Base-by-base conservation (phyloP, 2,113 vertebrate species). In the Lanius collurio region DNA sequence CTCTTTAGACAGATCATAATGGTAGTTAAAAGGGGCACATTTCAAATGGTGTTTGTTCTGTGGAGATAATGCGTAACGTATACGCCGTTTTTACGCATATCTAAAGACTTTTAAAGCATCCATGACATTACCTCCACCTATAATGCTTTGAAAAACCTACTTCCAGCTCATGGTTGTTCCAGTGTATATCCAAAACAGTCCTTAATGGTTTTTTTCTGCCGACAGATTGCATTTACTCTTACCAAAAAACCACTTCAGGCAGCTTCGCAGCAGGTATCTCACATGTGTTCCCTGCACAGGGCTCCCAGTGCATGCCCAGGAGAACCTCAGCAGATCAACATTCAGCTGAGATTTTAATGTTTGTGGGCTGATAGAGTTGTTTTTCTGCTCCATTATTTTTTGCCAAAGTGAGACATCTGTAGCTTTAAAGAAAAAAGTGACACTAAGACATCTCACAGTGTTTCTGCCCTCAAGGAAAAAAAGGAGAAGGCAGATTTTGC, bases 1-100 rank as follows among this genome's bases (percentile, higher is more conserved):
- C 67, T 96, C 92, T 94, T 94, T 97, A 93, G 92, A 89, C 92
- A 50, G 59, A 90, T 78, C 84, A 39, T 94, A 87, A 73, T 86
- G 83, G 84, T 64, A 86, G 89, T 92, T 89, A 79, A 91, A 95
- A 92, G 83, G 88, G 59, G 49, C 67, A 65, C 82, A 21, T 77
- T 91, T 91, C 93, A 89, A 85, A 91, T 52, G 44, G 23, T 77
- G 70, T 88, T 94, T 96, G 71, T 87, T 88, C 78, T 83, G 62
- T 59, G 41, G 57, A 73, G 81, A 53, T 79, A 92, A 92, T 62
- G 31, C 2, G 6, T 80, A 71, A 73, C 13, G 24, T 89, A 31
- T 77, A 18, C 73, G 70, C 89, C 2, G 0, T 42, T 94, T 89
- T 87, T 90, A 77, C 9, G 3, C 2, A 2, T 63, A 84, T 78